phyloP scores from a whole-genome alignment of 64 coral and sea anemone genomes.

The Stichodactyla helianthus region DNA sequence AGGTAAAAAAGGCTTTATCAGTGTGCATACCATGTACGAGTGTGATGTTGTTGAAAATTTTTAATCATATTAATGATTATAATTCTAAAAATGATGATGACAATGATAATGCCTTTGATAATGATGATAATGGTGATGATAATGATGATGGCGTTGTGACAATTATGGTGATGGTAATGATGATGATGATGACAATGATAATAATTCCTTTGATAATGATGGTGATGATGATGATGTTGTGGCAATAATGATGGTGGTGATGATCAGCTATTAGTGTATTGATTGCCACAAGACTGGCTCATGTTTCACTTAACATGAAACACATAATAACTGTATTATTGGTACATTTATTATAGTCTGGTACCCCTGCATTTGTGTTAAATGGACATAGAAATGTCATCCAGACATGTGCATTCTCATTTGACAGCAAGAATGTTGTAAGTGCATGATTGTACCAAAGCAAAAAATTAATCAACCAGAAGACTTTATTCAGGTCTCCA shows the following conservation, averaged over 20 bases:
- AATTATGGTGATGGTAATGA: too few relatives aligned
- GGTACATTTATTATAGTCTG: conserved; percentile 42
- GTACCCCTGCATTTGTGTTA: conserved; percentile 58
- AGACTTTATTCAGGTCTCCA: too few relatives aligned
- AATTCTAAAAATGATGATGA: not conserved
- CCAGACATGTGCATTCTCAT: conserved; percentile 84
- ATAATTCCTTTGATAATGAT: too few relatives aligned
- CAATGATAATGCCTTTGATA: not conserved
- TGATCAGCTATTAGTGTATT: too few relatives aligned
- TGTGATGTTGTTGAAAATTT: not conserved
- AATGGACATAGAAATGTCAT: conserved; percentile 83
- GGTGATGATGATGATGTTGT: too few relatives aligned
- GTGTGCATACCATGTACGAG: not conserved
- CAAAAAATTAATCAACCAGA: too few relatives aligned
- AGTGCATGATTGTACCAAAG: not conserved
- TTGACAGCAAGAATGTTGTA: conserved; percentile 76
- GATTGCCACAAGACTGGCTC: too few relatives aligned
- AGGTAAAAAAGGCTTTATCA: conserved; percentile 32
- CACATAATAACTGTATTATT: not conserved
- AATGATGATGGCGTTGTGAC: too few relatives aligned
- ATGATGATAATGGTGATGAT: not conserved
- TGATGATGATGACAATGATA: too few relatives aligned
- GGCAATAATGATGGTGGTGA: too few relatives aligned
- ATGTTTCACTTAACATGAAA: too few relatives aligned
- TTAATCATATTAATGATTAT: not conserved